Evolutionary conservation across 2,113 vertebrate genomes (phyloP).

Genomic region (Gasterosteus aculeatus): DNA sequence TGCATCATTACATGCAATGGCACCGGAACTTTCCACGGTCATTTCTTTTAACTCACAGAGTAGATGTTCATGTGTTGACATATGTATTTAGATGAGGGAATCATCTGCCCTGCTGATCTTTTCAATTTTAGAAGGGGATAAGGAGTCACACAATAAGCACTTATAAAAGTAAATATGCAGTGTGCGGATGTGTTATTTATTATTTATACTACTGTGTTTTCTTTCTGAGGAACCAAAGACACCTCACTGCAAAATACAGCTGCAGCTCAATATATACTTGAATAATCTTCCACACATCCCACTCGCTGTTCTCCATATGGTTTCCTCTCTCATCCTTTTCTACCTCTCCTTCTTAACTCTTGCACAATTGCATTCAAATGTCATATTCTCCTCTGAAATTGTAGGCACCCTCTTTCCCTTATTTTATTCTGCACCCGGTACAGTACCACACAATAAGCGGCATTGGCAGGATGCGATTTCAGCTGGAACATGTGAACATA

Average conservation of each 20-base stretch:
- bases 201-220: constrained; percentile 61
- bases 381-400: constrained; percentile 1
- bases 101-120: neutral
- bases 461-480: constrained; percentile 18
- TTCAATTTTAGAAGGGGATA: constrained; percentile 11
- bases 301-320: constrained; percentile 43
- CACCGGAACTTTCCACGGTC: neutral
- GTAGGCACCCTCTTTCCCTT: neutral
- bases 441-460: constrained; percentile 11
- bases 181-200: constrained; percentile 44
- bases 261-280: constrained; percentile 46
- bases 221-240: constrained; percentile 51
- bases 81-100: constrained; percentile 15
- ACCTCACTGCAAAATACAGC: constrained; percentile 53
- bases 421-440: constrained; percentile 3
- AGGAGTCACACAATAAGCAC: constrained; percentile 21
- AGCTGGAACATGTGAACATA: neutral
- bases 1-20: neutral
- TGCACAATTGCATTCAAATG: constrained; percentile 1
- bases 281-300: constrained; percentile 58
- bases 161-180: constrained; percentile 48
- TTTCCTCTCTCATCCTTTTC: constrained; percentile 14
- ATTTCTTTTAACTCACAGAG: constrained; percentile 10
- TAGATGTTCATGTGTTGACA: constrained; percentile 2
- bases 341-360: constrained; percentile 29